Percentiles rank a stretch among this genome's conserved stretches.
Evolutionary conservation across 2,113 vertebrate genomes (phyloP).

Genomic region (Procavia capensis): DNA sequence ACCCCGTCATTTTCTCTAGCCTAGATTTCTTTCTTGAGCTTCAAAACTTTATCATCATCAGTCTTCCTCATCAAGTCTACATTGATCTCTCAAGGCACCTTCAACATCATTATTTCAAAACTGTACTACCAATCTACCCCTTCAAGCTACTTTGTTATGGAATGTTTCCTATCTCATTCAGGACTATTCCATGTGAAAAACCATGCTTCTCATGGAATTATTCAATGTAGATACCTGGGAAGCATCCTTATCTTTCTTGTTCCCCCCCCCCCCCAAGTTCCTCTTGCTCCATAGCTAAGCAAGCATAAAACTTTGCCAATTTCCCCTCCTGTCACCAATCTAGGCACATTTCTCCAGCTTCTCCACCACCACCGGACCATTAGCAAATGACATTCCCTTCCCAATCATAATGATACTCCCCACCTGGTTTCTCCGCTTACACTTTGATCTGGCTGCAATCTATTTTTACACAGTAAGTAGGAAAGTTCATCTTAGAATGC

Average conservation of each 20-base stretch:
- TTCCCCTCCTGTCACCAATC: not conserved
- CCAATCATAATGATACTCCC: not conserved
- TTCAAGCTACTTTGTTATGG: not conserved
- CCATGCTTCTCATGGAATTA: not conserved
- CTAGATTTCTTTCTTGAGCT: not conserved
- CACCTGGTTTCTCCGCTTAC: not conserved
- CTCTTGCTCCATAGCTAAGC: not conserved
- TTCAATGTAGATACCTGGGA: not conserved
- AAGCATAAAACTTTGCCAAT: not conserved
- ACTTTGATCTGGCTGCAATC: not conserved
- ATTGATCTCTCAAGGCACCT: not conserved
- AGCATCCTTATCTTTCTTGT: not conserved
- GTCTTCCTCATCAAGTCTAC: not conserved
- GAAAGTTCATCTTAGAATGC: not conserved
- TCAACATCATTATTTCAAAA: not conserved
- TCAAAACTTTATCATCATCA: not conserved
- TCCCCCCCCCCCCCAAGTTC: too few species aligned
- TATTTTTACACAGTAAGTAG: not conserved
- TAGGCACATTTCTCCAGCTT: not conserved
- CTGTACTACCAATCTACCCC: not conserved
- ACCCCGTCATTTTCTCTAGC: not conserved
- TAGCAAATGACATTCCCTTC: not conserved
- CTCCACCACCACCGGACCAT: not conserved
- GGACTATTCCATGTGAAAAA: not conserved
- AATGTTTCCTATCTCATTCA: not conserved